phyloP scores from a whole-genome alignment of 2,888 invertebrate species.

The Anoplius nigerrimus region DNA sequence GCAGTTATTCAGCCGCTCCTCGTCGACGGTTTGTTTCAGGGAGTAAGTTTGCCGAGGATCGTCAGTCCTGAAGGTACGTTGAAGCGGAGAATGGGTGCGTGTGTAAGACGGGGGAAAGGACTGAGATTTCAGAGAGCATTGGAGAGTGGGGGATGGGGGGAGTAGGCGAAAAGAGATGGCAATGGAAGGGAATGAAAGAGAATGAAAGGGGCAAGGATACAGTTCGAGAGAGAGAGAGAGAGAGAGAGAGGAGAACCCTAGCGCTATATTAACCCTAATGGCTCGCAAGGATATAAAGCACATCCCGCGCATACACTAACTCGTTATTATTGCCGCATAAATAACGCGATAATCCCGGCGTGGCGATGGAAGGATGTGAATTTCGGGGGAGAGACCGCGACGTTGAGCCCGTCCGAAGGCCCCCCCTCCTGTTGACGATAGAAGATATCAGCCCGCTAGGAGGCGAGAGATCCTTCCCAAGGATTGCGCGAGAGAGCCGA shows the following conservation, averaged over 20 bases:
- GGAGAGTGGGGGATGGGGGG: conserved; percentile 14
- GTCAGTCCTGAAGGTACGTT: not conserved
- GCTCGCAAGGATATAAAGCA: conserved; percentile 74
- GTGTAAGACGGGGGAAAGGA: conserved; percentile 1
- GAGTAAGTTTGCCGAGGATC: conserved; percentile 1
- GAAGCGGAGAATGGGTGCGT: conserved; percentile 1
- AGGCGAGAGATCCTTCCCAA: not conserved
- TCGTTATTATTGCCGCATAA: conserved; percentile 75
- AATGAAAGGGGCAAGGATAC: conserved; percentile 27
- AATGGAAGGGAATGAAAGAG: conserved; percentile 19
- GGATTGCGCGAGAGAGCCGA: no score
- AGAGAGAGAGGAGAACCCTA: conserved; percentile 45
- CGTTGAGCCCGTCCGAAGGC: conserved; percentile 30
- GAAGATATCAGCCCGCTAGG: not conserved
- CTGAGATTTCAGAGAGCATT: conserved; percentile 10
- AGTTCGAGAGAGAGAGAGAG: conserved; percentile 17
- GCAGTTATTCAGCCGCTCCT: conserved; percentile 41
- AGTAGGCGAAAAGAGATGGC: conserved; percentile 1
- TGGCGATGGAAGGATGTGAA: conserved; percentile 54
- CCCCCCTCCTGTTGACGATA: conserved; percentile 28
- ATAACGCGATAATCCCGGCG: conserved; percentile 74
- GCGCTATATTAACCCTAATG: conserved; percentile 74
- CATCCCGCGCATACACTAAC: conserved; percentile 74
- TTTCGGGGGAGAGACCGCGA: conserved; percentile 37
- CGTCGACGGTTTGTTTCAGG: conserved; percentile 33